Conservation (phyloP, 2,113 vertebrate species). For the Oplegnathus fasciatus region DNA sequence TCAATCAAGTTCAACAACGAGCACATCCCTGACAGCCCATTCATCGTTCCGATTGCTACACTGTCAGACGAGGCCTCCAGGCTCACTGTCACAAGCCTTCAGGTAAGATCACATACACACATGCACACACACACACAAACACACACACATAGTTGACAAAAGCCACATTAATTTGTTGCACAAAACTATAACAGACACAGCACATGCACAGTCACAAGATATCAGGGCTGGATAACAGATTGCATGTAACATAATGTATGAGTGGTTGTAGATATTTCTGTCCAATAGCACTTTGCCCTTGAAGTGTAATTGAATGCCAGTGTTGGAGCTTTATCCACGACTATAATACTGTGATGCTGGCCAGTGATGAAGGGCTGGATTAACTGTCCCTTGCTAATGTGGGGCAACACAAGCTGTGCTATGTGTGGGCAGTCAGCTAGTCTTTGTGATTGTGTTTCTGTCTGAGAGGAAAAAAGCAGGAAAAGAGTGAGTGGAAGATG, state of each 20-base stretch:
- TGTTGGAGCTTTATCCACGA: conserved; percentile 40
- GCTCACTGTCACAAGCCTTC: conserved; percentile 94
- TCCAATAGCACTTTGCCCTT: conserved; percentile 67
- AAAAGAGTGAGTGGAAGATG: conserved; percentile 34
- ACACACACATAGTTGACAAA: background rate
- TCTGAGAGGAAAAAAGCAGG: conserved; percentile 39
- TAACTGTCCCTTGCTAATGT: conserved; percentile 77
- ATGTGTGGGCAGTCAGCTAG: conserved; percentile 52
- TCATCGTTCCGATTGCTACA: conserved; percentile 94
- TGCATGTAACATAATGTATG: conserved; percentile 27
- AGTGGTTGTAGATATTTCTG: conserved; percentile 54
- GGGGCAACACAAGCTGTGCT: conserved; percentile 71
- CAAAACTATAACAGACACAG: conserved; percentile 17
- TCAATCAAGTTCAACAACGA: conserved; percentile 99
- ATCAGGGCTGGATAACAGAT: conserved; percentile 33
- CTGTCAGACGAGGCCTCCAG: conserved; percentile 94
- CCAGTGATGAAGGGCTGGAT: conserved; percentile 77
- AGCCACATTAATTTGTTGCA: conserved; percentile 29
- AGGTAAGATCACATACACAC: conserved; percentile 82
- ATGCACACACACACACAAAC: background rate
- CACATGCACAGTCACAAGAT: conserved; percentile 19
- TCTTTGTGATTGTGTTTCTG: conserved; percentile 51
- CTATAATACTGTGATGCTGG: conserved; percentile 69
- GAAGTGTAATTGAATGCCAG: conserved; percentile 68
- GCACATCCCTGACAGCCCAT: conserved; percentile 97